Evolutionary conservation across 1,140 invertebrate species (phyloP), one percentile per base, ranked within the genome.

Genomic region (Ectropis grisescens): DNA sequence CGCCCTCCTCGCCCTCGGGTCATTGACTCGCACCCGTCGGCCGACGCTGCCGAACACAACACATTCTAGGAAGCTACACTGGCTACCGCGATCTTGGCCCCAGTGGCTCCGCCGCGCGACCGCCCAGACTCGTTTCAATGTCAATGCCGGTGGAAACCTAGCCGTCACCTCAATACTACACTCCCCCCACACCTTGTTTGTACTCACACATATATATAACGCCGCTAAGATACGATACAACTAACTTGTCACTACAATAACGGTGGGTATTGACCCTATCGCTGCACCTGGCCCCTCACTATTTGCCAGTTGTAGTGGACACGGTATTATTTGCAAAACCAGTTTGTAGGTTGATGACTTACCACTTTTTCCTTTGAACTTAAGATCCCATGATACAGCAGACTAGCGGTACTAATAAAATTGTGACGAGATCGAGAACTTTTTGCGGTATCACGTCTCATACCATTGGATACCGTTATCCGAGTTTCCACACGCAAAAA

Each of bases 1-100:
- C 74, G 67, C 64, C 61, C 56, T 65, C 61, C 58, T 49, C 51
- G 60, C 53, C 58, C 54, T 69, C 61, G 47, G 74, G 74, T 75
- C 74, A 68, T 74, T 79, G 74, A 79, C 74, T 69, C 60, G 44
- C 48, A 47, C 41, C 50, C 44, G 51, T 48, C 50, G 51, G 47
- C 55, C 47, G 37, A 52, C 46, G 58, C 54, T 55, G 62, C 52
- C 45, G 51, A 70, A 61, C 57, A 67, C 59, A 54, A 57, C 52
- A 57, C 3, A 59, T 65, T 64, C 49, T 60, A 33, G 30, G 47
- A 61, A 66, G 44, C 44, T n/a, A n/a, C n/a, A n/a, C n/a, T n/a
- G n/a, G 40, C 48, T 47, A 46, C 37, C 55, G 47, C 43, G 60
- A 56, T 59, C 60, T 67, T 68, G 61, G 58, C 60, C 58, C 51